Evolutionary conservation across 2,888 invertebrate species (phyloP), one percentile per base, ranked within the genome.

Genomic region (Tiphia femorata): DNA sequence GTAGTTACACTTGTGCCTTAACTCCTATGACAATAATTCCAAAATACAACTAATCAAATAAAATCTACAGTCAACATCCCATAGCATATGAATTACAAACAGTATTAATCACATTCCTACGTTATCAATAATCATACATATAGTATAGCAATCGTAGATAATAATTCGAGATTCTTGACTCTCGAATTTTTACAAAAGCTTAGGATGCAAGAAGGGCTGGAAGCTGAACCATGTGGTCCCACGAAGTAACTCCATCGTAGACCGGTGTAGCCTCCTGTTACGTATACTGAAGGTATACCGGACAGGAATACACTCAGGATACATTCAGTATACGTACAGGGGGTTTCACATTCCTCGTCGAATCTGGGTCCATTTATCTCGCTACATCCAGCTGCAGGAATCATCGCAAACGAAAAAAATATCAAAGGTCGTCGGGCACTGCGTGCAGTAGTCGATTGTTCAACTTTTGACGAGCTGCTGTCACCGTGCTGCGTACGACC

Each of bases 271-370:
- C 93, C 94, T 95, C 95, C 94, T 95, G 95, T 95, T 96, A 96
- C 96, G 96, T 96, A 96, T 96, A 96, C 95, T 95, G 95, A 96
- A 96, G 95, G 96, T 96, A 96, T 96, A 96, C 96, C 96, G 95
- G 96, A 96, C 92, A 94, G 90, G 87, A 89, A 90, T 87, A 92
- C 95, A 95, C 95, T 96, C 96, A 96, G 96, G 96, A 96, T 96
- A 96, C 96, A 96, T 96, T 96, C 95, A 96, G 96, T 96, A 96
- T 96, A 96, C 96, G 96, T 96, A 92, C 94, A 95, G 94, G 96
- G 94, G 92, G 94, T 92, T 86, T 80, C 86, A 87, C 88, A 87
- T 86, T 85, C 83, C 76, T 81, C 82, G 70, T 75, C 82, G 65
- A 50, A 42, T 8, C 6, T 23, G 33, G 27, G 21, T 16, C 23